Percentiles rank a stretch among this genome's conserved stretches.
These are phyloP conservation scores for Melanerpes aurifrons DNA, from an alignment of 2,113 vertebrate species.

Conservation along the genomic window DNA sequence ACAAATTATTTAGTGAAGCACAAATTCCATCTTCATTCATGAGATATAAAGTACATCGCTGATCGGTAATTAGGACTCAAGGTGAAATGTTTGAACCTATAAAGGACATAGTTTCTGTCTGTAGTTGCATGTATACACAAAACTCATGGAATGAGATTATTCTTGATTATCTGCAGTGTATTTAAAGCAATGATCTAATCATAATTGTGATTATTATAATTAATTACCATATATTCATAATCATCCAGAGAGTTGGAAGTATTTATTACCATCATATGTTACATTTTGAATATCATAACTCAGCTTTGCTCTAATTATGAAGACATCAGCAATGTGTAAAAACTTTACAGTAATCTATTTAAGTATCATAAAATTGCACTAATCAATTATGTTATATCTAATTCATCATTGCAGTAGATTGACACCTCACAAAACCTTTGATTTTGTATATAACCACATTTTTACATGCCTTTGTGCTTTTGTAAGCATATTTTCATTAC, in stretches of 20 bases:
- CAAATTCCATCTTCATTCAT: neutral
- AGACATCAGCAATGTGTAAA: neutral
- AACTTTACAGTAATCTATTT: neutral
- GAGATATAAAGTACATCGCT: neutral
- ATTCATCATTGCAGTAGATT: neutral
- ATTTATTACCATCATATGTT: neutral
- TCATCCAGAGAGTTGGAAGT: neutral
- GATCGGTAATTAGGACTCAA: neutral
- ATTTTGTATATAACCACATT: neutral
- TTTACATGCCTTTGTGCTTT: neutral
- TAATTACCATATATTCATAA: neutral
- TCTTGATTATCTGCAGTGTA: neutral
- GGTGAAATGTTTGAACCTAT: neutral
- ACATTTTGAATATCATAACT: neutral
- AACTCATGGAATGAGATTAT: neutral
- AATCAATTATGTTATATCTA: neutral
- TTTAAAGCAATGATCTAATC: slow-evolving; percentile 18
- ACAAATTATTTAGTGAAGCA: neutral
- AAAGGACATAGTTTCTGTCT: neutral
- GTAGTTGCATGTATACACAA: neutral
- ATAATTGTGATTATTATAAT: neutral
- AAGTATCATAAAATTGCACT: neutral
- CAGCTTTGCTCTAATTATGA: neutral
- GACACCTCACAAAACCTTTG: neutral
- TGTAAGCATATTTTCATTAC: too few relatives aligned